Conservation (phyloP, 35 echinoderm and acorn worm genomes). For the Ptychodera flava region DNA sequence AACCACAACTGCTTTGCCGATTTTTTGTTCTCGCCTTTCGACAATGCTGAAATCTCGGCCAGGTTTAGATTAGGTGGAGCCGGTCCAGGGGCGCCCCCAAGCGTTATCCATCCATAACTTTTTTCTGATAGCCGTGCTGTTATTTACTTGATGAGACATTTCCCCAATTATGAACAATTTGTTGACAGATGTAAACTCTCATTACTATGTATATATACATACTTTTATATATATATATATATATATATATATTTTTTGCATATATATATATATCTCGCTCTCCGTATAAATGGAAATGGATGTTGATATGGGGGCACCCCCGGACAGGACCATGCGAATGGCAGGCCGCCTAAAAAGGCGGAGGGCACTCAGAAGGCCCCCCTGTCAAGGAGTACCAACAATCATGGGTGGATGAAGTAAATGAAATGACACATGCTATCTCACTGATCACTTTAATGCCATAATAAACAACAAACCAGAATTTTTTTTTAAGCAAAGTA, state of each 20-base stretch:
- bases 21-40: background rate
- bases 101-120: background rate
- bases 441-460: no score
- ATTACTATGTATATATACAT: background rate
- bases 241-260: no score
- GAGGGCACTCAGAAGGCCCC: background rate
- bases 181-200: background rate
- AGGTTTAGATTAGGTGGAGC: background rate
- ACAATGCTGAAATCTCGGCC: background rate
- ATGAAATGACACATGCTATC: no score
- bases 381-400: background rate
- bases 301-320: background rate
- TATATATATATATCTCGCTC: no score
- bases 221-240: no score
- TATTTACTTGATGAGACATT: background rate
- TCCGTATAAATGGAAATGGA: no score
- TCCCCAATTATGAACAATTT: background rate
- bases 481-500: background rate
- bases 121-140: background rate
- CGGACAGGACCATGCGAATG: background rate
- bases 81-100: background rate
- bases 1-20: background rate
- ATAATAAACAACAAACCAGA: background rate
- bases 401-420: no score
- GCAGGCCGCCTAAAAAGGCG: background rate